Evolutionary conservation across 2,888 invertebrate genomes (phyloP).

Genomic region (Aleiodes leptofemur): DNA sequence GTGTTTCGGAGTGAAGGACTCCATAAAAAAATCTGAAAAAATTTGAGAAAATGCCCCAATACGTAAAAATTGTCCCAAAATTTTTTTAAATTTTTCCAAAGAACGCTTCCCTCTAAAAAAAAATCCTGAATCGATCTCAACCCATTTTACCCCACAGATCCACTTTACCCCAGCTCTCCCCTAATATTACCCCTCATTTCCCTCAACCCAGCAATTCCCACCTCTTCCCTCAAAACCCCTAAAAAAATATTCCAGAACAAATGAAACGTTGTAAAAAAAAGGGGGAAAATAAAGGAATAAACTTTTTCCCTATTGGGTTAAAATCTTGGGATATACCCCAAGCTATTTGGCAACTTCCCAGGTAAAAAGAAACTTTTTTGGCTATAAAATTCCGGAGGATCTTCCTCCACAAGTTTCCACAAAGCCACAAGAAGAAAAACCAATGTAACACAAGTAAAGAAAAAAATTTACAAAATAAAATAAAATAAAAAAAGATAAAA

Average conservation of each 20-base stretch:
- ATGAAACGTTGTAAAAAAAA: neutral
- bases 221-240: neutral
- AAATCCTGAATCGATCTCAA: no score
- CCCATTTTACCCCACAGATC: no score
- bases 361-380: conserved; percentile 71
- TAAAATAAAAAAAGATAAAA: no score
- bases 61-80: no score
- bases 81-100: no score
- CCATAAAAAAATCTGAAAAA: no score
- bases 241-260: neutral
- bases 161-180: no score
- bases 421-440: conserved; percentile 29
- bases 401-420: conserved; percentile 14
- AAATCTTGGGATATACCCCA: conserved; percentile 48
- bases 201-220: neutral
- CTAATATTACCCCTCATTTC: neutral
- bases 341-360: conserved; percentile 83
- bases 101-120: no score
- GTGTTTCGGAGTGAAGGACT: no score
- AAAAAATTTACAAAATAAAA: conserved; percentile 23
- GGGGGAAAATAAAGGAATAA: neutral
- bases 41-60: no score
- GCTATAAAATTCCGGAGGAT: conserved; percentile 65
- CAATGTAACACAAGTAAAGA: conserved; percentile 32
- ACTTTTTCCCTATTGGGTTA: conserved; percentile 4